Percentiles rank a stretch among this genome's conserved stretches.
Conservation (phyloP, 2,888 invertebrate genomes). For the Ochropleura leucogaster region DNA sequence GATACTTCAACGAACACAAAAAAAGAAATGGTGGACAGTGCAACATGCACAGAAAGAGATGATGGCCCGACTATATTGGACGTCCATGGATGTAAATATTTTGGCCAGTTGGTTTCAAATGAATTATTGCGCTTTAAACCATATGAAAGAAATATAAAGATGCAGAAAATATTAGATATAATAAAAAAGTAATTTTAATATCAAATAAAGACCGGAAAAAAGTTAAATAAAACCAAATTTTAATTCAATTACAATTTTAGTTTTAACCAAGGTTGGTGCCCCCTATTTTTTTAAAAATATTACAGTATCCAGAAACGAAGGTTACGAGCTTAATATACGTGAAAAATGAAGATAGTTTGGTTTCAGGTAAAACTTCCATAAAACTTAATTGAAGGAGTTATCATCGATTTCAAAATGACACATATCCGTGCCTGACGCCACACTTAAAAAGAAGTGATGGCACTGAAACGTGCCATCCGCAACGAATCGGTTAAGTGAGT, state of each 20-base stretch:
- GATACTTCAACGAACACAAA: constrained; percentile 47
- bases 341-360: too few relatives aligned
- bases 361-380: too few relatives aligned
- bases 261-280: constrained; percentile 48
- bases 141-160: constrained; percentile 52
- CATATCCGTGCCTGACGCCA: too few relatives aligned
- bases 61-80: constrained; percentile 45
- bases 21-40: constrained; percentile 49
- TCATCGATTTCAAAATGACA: too few relatives aligned
- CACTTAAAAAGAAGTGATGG: too few relatives aligned
- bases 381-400: too few relatives aligned
- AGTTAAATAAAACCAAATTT: too few relatives aligned
- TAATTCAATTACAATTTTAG: too few relatives aligned
- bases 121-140: constrained; percentile 52
- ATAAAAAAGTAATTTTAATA: constrained; percentile 44
- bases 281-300: constrained; percentile 24
- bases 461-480: too few relatives aligned
- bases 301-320: too few relatives aligned
- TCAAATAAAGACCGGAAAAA: constrained; percentile 38
- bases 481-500: too few relatives aligned
- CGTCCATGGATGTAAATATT: constrained; percentile 56
- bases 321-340: too few relatives aligned
- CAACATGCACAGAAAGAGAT: constrained; percentile 51
- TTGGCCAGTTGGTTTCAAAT: constrained; percentile 57
- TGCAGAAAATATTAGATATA: constrained; percentile 46